Base-by-base conservation (phyloP, 2,797 vertebrate genomes). In the Silurus lanzhouensis region DNA sequence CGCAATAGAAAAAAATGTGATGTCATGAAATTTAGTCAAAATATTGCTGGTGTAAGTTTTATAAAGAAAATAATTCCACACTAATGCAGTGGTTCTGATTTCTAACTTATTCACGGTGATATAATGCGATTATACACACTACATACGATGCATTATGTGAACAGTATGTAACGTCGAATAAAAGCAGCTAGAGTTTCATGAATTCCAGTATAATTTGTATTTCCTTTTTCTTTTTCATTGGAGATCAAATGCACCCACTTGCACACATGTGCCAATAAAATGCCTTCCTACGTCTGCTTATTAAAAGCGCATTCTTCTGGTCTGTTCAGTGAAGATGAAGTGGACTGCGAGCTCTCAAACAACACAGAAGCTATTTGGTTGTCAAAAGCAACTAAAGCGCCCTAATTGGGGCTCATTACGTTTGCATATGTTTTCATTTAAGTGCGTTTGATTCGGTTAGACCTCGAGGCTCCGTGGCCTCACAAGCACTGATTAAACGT, bases 341-440 rank as follows among this genome's bases (percentile, higher is more conserved):
- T 52, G 19, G 72, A 67, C 48, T 78, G 79, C 60, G 44, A 82
- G 71, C 38, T 66, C 9, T 82, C 4, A 61, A 79, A 84, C 67
- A 64, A 72, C 22, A 71, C 76, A 31, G 75, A 80, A 81, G 61
- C 71, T 77, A 63, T 80, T 83, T 83, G 57, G n/a, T 72, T 79
- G 48, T 78, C 27, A 77, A 85, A 83, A 46, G 72, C 64, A 71
- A 31, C 38, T 66, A 67, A 44, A 46, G 76, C 64, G 14, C 12
- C 52, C 52, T 83, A 86, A 87, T 77, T 85, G 55, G 58, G 12
- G n/a, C 66, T 85, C 15, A 76, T 74, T 83, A 75, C 84, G 82
- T 85, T 81, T 80, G 27, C 87, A 82, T 80, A 31, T 75, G 82
- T 82, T 84, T 87, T 78, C 46, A 52, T 80, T 87, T 87, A 90